Conservation (phyloP, 53 echinoderm and acorn worm species). For the Henricia sp. region DNA sequence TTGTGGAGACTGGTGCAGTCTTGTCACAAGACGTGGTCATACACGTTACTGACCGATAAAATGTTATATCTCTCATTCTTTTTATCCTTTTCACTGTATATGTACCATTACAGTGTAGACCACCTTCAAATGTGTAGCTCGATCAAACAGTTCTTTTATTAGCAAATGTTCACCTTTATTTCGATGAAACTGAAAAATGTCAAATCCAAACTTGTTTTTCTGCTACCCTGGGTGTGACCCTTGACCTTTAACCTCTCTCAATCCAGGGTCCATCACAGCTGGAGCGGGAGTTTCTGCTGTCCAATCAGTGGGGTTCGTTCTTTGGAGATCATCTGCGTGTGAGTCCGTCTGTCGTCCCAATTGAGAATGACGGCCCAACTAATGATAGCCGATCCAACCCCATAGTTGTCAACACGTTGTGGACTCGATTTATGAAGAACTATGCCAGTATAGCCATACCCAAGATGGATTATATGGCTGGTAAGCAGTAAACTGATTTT, state of each 20-base stretch:
- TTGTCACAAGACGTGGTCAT: too few species aligned
- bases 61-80: too few species aligned
- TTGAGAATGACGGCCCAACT: neutral
- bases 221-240: neutral
- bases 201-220: too few species aligned
- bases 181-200: too few species aligned
- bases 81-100: too few species aligned
- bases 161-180: too few species aligned
- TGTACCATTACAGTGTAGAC: too few species aligned
- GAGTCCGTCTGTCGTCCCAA: neutral
- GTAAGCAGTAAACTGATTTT: constrained; percentile 67
- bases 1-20: too few species aligned
- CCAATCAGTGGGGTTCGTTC: constrained; percentile 92
- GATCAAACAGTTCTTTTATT: too few species aligned
- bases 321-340: constrained; percentile 64
- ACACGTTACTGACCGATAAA: too few species aligned
- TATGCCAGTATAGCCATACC: constrained; percentile 84
- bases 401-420: constrained; percentile 75
- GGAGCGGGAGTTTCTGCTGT: constrained; percentile 81
- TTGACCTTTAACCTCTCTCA: neutral
- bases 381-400: neutral
- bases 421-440: constrained; percentile 84
- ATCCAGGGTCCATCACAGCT: constrained; percentile 69
- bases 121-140: too few species aligned
- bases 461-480: constrained; percentile 87